Percentiles rank a stretch among this genome's conserved stretches.
Evolutionary conservation across 2,888 invertebrate genomes (phyloP).

Genomic region (Cerceris rybyensis): DNA sequence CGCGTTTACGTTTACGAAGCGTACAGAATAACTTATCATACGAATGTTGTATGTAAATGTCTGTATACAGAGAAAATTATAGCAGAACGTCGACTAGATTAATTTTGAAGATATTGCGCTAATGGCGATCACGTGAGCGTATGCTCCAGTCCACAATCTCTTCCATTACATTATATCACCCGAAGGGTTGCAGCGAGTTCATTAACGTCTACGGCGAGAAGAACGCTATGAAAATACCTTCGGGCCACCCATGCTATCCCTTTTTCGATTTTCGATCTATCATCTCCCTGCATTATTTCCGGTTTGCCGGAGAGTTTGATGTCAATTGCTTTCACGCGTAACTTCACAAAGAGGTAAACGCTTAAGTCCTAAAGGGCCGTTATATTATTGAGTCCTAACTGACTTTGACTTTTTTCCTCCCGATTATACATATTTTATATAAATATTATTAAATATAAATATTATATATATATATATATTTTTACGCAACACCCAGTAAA

Average conservation of each 20-base stretch:
- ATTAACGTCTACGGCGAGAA: constrained; percentile 29
- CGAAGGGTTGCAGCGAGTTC: constrained; percentile 36
- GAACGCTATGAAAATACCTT: constrained; percentile 20
- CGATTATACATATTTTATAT: no score
- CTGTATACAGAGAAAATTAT: constrained; percentile 66
- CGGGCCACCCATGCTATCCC: constrained; percentile 20
- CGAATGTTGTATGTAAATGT: constrained; percentile 41
- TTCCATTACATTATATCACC: constrained; percentile 37
- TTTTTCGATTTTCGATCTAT: constrained; percentile 10
- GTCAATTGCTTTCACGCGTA: background rate
- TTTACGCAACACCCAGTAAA: no score
- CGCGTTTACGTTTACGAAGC: constrained; percentile 16
- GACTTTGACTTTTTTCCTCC: no score
- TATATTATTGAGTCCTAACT: no score
- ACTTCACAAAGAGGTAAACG: no score
- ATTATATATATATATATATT: no score
- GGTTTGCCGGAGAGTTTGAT: background rate
- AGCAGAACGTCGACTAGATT: constrained; percentile 69
- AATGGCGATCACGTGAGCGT: constrained; percentile 58
- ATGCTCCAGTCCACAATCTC: constrained; percentile 28
- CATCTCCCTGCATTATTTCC: background rate
- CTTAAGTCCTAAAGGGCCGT: no score
- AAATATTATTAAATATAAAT: no score
- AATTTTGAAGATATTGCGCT: constrained; percentile 66
- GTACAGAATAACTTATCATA: constrained; percentile 43